Evolutionary conservation across 2,797 vertebrate species (phyloP).

Genomic region (Phataginus tricuspis): DNA sequence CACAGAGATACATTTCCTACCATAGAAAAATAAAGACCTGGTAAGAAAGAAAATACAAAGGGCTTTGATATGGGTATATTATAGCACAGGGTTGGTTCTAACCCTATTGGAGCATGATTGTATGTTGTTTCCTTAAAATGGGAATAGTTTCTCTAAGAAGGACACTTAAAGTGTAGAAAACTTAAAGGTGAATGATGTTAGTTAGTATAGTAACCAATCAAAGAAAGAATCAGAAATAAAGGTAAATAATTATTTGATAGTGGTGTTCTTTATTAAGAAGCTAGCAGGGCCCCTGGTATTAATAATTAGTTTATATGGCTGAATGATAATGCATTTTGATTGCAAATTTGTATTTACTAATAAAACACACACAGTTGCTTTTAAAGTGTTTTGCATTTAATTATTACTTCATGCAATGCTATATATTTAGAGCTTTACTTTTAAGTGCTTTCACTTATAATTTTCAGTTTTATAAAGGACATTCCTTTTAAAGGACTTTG

Average conservation of each 20-base stretch:
- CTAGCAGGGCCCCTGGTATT: not conserved
- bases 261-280: not conserved
- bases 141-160: not conserved
- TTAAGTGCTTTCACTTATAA: not conserved
- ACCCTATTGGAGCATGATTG: not conserved
- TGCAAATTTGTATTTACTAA: not conserved
- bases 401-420: not conserved
- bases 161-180: not conserved
- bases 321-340: not conserved
- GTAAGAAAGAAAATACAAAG: not conserved
- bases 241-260: not conserved
- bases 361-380: not conserved
- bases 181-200: not conserved
- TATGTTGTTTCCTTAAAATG: not conserved
- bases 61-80: not conserved
- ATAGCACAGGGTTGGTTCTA: not conserved
- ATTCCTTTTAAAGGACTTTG: not conserved
- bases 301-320: not conserved
- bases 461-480: not conserved
- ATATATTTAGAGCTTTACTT: not conserved
- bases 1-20: not conserved
- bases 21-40: not conserved
- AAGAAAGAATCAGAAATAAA: constrained; percentile 34
- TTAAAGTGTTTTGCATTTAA: not conserved
- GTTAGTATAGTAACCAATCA: not conserved